Conservation (phyloP, 1,140 invertebrate genomes). For the Hyposmocoma kahamanoa region DNA sequence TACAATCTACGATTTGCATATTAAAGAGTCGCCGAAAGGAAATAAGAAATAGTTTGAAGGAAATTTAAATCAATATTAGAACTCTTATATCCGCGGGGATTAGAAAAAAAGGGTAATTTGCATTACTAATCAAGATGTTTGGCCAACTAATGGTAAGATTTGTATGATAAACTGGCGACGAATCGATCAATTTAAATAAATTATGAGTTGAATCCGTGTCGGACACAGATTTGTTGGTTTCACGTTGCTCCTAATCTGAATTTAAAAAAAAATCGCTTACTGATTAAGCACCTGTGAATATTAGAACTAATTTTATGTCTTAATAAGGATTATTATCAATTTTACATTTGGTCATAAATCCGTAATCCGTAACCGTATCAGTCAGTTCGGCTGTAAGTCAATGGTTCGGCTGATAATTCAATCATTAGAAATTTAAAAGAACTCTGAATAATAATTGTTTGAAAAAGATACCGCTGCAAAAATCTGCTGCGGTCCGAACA, state of each 20-base stretch:
- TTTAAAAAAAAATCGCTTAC: neutral
- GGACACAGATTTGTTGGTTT: neutral
- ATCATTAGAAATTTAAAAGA: too few species aligned
- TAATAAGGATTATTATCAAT: neutral
- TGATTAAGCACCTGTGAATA: neutral
- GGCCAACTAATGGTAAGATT: constrained; percentile 14
- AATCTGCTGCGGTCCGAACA: too few species aligned
- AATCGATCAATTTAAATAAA: constrained; percentile 15
- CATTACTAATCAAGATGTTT: constrained; percentile 17
- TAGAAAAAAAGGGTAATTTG: constrained; percentile 11
- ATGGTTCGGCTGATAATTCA: too few species aligned
- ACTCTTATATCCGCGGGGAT: neutral
- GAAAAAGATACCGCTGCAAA: too few species aligned
- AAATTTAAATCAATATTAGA: constrained; percentile 3
- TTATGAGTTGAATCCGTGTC: neutral
- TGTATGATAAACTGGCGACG: constrained; percentile 13
- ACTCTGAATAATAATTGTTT: too few species aligned
- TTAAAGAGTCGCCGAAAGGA: neutral
- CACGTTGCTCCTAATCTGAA: neutral
- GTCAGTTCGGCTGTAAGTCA: too few species aligned
- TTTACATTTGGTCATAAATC: too few species aligned
- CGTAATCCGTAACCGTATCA: too few species aligned
- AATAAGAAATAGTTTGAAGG: neutral
- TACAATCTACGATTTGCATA: too few species aligned
- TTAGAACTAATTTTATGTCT: neutral